A percentile compares a stretch with the other conserved stretches of the same genome.
Conservation (phyloP, 2,797 vertebrate genomes). For the Protosalanx chinensis region DNA sequence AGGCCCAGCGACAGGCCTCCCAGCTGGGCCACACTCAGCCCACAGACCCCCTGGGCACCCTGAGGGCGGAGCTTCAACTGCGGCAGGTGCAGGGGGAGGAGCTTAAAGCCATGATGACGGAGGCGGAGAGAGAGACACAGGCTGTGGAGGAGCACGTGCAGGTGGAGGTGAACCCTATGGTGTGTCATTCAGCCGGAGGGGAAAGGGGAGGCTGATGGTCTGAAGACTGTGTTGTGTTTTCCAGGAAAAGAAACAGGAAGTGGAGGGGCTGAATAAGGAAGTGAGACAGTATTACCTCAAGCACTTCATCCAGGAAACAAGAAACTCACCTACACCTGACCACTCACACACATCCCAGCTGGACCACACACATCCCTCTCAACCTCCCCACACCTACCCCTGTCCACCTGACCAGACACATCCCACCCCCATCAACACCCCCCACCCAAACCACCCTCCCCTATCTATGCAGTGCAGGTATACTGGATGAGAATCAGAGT, state of each 20-base stretch:
- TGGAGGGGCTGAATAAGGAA: constrained; percentile 87
- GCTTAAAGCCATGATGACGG: constrained; percentile 70
- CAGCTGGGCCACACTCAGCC: constrained; percentile 19
- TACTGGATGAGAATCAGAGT: constrained; percentile 39
- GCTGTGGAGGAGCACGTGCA: constrained; percentile 74
- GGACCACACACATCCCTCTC: background rate
- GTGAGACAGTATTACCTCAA: constrained; percentile 89
- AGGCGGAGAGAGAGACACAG: constrained; percentile 70
- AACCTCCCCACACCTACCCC: background rate
- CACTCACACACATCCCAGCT: too few species aligned
- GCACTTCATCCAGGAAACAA: constrained; percentile 88
- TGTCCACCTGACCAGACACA: constrained; percentile 22
- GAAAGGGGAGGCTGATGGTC: background rate
- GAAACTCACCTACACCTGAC: constrained; percentile 55
- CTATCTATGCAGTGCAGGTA: constrained; percentile 41
- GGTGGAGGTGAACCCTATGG: constrained; percentile 64
- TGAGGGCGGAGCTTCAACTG: constrained; percentile 77
- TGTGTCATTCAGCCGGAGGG: background rate
- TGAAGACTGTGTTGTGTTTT: constrained; percentile 5
- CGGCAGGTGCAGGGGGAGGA: constrained; percentile 74
- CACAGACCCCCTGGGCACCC: constrained; percentile 70
- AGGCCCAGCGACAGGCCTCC: constrained; percentile 51
- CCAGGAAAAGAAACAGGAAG: constrained; percentile 75
- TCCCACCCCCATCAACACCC: fast-evolving
- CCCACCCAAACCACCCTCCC: constrained; percentile 2